phyloP scores from a whole-genome alignment of 2,888 invertebrate species.

The Tyria jacobaeae region DNA sequence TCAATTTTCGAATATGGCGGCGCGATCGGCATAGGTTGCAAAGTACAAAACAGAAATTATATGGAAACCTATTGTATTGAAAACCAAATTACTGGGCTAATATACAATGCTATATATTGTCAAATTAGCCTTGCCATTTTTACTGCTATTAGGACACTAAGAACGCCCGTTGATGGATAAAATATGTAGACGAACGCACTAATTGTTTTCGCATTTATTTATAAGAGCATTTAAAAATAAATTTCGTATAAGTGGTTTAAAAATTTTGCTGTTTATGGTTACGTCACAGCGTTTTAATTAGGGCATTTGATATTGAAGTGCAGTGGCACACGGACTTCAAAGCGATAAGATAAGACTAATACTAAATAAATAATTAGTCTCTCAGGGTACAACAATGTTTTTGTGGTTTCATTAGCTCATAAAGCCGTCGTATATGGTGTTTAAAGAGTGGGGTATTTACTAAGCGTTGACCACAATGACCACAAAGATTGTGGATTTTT shows the following conservation, averaged over 20 bases:
- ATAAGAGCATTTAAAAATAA: neutral
- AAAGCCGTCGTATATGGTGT: neutral
- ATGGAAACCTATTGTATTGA: no score
- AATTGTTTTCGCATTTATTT: neutral
- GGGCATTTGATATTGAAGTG: slow-evolving; percentile 15
- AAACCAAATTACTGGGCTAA: no score
- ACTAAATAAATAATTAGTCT: slow-evolving; percentile 11
- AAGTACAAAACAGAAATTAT: neutral
- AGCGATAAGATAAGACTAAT: slow-evolving; percentile 17
- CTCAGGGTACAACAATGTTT: slow-evolving; percentile 2
- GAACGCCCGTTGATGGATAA: slow-evolving; percentile 49
- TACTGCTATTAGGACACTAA: slow-evolving; percentile 64
- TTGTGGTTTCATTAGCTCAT: slow-evolving; percentile 4
- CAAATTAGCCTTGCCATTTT: slow-evolving; percentile 29
- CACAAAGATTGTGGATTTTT: neutral
- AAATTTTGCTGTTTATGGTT: slow-evolving; percentile 3
- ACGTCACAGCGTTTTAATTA: slow-evolving; percentile 12
- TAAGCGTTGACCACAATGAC: slow-evolving; percentile 1
- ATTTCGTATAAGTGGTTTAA: neutral
- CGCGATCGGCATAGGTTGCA: no score
- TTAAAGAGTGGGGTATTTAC: slow-evolving; percentile 1
- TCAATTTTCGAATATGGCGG: no score
- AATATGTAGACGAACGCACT: neutral
- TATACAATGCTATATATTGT: no score
- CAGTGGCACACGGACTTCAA: slow-evolving; percentile 11